Conservation (phyloP, 2,888 invertebrate species). For the Hetaerina titia region DNA sequence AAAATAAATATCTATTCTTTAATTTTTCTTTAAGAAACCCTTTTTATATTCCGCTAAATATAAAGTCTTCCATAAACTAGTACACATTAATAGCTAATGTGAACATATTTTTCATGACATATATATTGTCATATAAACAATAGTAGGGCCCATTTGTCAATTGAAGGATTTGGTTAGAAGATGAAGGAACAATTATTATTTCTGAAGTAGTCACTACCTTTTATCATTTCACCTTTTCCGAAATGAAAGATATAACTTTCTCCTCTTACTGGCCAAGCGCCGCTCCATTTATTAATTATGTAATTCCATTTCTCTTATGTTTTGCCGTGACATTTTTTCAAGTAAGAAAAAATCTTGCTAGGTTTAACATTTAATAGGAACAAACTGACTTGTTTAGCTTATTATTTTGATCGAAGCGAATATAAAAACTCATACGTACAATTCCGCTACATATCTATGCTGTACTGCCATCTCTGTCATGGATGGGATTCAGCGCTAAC, state of each 20-base stretch:
- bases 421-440: neutral
- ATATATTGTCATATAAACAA: too few species aligned
- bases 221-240: neutral
- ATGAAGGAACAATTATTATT: too few species aligned
- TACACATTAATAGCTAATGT: too few species aligned
- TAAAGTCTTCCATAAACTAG: too few species aligned
- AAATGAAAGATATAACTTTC: neutral
- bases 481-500: constrained; percentile 36
- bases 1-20: too few species aligned
- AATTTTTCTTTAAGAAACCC: too few species aligned
- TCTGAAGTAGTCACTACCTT: neutral
- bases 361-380: neutral
- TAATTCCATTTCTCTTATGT: neutral
- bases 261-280: neutral
- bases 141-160: too few species aligned
- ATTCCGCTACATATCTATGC: neutral
- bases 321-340: neutral
- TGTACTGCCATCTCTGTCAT: constrained; percentile 18
- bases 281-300: constrained; percentile 23
- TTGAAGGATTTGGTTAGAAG: too few species aligned
- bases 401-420: neutral
- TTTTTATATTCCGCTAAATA: too few species aligned
- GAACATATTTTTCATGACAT: too few species aligned
- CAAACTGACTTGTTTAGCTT: neutral
- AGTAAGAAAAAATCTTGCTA: neutral